Percentiles rank a stretch among this genome's conserved stretches.
Conservation (phyloP, 2,113 vertebrate species). For the Myrmophylax atrothorax region DNA sequence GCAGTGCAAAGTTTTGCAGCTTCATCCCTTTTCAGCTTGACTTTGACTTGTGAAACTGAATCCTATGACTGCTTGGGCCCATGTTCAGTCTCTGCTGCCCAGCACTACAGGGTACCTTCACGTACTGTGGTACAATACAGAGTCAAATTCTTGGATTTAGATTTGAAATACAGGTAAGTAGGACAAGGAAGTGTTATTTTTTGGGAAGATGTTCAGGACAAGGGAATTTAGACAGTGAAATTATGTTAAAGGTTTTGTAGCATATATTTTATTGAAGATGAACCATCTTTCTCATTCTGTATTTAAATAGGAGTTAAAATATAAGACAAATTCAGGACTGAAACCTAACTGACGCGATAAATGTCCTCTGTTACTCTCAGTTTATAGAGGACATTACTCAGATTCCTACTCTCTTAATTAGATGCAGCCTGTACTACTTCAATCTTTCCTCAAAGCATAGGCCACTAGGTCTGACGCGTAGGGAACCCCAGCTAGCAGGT, state of each 20-base stretch:
- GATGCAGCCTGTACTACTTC: background rate
- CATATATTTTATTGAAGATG: slow-evolving; percentile 27
- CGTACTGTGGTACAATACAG: background rate
- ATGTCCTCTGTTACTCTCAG: background rate
- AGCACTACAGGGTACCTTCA: background rate
- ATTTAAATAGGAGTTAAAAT: slow-evolving; percentile 4
- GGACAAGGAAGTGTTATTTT: background rate
- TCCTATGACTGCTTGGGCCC: background rate
- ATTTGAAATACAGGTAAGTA: background rate
- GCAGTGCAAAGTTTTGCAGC: background rate
- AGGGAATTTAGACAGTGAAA: background rate
- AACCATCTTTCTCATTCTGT: background rate
- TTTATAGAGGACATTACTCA: background rate
- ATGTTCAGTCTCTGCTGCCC: background rate
- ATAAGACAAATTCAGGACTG: background rate
- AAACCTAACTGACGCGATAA: background rate
- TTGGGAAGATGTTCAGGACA: background rate
- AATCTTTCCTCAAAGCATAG: background rate
- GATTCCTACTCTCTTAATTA: background rate
- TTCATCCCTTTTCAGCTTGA: background rate
- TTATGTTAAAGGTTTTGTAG: slow-evolving; percentile 2
- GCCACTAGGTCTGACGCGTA: background rate
- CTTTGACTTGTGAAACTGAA: background rate
- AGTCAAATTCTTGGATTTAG: background rate
- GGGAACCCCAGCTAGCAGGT: background rate